A percentile compares a stretch with the other conserved stretches of the same genome.
Conservation (phyloP, 2,113 vertebrate species). For the Clarias gariepinus region DNA sequence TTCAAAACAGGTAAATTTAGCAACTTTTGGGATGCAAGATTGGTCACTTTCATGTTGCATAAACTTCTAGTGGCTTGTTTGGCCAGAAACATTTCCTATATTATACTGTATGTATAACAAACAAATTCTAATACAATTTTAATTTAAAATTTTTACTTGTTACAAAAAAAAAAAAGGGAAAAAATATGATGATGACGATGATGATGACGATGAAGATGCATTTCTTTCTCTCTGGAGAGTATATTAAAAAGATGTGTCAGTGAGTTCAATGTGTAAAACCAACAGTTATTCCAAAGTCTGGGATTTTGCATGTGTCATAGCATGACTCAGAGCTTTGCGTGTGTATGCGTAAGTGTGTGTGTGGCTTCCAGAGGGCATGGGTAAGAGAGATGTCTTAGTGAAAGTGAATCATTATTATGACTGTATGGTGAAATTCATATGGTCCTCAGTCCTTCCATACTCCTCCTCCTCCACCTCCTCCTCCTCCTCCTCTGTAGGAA, state of each 20-base stretch:
- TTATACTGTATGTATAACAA: too few relatives aligned
- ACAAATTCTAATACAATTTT: too few relatives aligned
- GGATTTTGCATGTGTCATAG: not conserved
- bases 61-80: too few relatives aligned
- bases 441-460: not conserved
- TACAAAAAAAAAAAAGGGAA: too few relatives aligned
- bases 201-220: too few relatives aligned
- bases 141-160: too few relatives aligned
- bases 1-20: too few relatives aligned
- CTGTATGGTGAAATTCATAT: not conserved
- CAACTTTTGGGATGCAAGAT: too few relatives aligned
- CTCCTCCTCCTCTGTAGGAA: not conserved
- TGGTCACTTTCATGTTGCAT: too few relatives aligned
- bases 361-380: not conserved
- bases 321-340: slow-evolving; percentile 1
- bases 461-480: not conserved
- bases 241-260: not conserved
- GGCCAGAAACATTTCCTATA: too few relatives aligned
- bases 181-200: too few relatives aligned
- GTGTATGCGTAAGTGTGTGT: not conserved
- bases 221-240: not conserved
- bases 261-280: not conserved
- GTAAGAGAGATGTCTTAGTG: not conserved
- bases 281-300: too few relatives aligned
- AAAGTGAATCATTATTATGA: not conserved